phyloP scores from a whole-genome alignment of 2,797 vertebrate species.

The Botia kubotai region DNA sequence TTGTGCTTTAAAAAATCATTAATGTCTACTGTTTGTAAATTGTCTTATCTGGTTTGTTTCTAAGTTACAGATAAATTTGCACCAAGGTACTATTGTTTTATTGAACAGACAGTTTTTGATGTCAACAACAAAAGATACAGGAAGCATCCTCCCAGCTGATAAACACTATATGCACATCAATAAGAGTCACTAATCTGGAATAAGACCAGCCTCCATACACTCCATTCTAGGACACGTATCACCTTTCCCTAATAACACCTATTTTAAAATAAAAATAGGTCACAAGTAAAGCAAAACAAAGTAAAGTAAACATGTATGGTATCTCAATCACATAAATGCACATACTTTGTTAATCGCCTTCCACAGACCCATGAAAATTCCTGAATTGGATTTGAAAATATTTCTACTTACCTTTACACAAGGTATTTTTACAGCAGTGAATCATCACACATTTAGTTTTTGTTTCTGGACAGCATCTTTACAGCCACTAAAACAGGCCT shows the following conservation, averaged over 20 bases:
- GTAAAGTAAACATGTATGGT: not conserved
- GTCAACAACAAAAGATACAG: not conserved
- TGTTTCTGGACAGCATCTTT: not conserved
- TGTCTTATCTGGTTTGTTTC: not conserved
- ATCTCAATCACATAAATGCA: conserved; percentile 16
- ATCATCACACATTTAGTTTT: conserved; percentile 25
- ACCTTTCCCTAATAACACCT: not conserved
- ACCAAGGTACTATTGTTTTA: not conserved
- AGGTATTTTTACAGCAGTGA: conserved; percentile 4
- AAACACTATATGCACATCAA: too few relatives aligned
- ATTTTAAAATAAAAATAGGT: conserved; percentile 30
- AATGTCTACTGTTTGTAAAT: too few relatives aligned
- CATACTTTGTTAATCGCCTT: not conserved
- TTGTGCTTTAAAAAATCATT: too few relatives aligned
- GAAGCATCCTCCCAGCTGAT: too few relatives aligned
- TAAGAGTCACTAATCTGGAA: not conserved
- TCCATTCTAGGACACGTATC: conserved; percentile 21
- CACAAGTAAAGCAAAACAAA: not conserved
- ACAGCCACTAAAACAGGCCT: not conserved
- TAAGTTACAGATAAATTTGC: not conserved
- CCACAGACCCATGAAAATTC: not conserved
- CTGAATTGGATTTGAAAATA: conserved; percentile 11
- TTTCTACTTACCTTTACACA: conserved; percentile 1
- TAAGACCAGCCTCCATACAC: conserved; percentile 16
- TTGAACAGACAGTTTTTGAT: not conserved